Base-by-base conservation (phyloP, 2,888 invertebrate genomes). In the Onthophagus sagittarius region DNA sequence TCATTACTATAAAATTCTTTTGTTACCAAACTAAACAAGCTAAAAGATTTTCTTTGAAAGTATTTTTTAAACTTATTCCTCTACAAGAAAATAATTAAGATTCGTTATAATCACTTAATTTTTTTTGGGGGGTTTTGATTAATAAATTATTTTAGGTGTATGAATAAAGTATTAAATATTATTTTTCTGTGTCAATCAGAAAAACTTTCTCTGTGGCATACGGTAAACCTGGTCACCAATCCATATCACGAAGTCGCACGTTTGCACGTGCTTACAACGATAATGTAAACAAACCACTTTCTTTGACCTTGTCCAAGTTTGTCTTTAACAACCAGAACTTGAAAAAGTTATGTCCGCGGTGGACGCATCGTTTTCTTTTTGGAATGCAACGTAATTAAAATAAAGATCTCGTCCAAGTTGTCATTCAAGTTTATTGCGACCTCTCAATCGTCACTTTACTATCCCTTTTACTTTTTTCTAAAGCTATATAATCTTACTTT, bases 231-330 rank as follows among this genome's bases (percentile, higher is more conserved):
- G 72, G 74, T 72, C 72, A 69, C 69, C 64, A 65, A 69, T 67
- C 72, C 75, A 70, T 75, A 72, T 76, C 74, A 75, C 75, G 71
- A 62, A 69, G 72, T 75, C 71, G 71, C 23, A 23, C 69, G 74
- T 74, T 67, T 15, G 23, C 23, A 67, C 32, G 32, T 32, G 32
- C 67, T n/a, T 67, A 67, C 64, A 23, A n/a, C 74, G 65, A 71
- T 76, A 73, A 75, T 76, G 75, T 77, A 78, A 79, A 79, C 77
- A 77, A 76, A 76, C 77, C 78, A 79, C 79, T 79, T 79, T 79
- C 79, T 79, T 79, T 78, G 78, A 78, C 79, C 79, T 77, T 78
- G 75, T 63, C 53, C 39, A 53, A 53, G 39, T 11, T 53, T 7
- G 39, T 53, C 9, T 7, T 23, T 53, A 11, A 9, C 11, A 11